These are phyloP conservation scores for Empidonax traillii DNA, from an alignment of 2,113 vertebrate genomes.

Conservation along the genomic window DNA sequence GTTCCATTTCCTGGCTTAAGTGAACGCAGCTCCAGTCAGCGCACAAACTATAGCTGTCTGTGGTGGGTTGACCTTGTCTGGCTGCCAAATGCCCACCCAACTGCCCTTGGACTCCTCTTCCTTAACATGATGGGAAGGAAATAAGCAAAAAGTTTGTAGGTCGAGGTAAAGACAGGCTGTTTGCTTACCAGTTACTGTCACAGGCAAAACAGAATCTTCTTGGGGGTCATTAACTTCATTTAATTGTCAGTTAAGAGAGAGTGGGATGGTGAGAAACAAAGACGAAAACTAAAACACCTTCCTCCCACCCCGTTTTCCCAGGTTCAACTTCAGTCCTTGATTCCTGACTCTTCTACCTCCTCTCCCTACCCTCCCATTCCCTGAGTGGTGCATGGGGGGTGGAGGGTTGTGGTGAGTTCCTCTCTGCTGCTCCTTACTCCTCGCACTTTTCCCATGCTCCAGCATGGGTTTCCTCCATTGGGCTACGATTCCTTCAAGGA, in stretches of 20 bases:
- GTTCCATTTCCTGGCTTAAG: neutral
- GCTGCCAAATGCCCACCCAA: neutral
- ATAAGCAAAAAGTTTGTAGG: neutral
- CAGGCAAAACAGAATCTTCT: neutral
- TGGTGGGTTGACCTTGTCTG: neutral
- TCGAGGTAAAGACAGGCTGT: neutral
- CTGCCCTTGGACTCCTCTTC: neutral
- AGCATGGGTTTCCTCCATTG: neutral
- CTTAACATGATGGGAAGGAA: neutral
- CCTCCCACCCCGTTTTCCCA: neutral
- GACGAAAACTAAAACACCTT: neutral
- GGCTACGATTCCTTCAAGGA: neutral
- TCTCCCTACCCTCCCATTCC: neutral
- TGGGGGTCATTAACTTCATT: neutral
- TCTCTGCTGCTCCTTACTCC: neutral
- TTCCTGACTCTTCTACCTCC: neutral
- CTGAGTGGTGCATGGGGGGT: neutral
- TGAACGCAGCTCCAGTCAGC: neutral
- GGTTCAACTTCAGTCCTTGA: neutral
- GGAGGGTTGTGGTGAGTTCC: neutral
- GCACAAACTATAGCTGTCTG: neutral
- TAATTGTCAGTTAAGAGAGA: neutral
- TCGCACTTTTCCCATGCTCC: neutral
- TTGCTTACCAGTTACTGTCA: neutral
- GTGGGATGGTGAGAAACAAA: neutral